Evolutionary conservation across 2,888 invertebrate genomes (phyloP).

Genomic region (Campopleginae sp.): DNA sequence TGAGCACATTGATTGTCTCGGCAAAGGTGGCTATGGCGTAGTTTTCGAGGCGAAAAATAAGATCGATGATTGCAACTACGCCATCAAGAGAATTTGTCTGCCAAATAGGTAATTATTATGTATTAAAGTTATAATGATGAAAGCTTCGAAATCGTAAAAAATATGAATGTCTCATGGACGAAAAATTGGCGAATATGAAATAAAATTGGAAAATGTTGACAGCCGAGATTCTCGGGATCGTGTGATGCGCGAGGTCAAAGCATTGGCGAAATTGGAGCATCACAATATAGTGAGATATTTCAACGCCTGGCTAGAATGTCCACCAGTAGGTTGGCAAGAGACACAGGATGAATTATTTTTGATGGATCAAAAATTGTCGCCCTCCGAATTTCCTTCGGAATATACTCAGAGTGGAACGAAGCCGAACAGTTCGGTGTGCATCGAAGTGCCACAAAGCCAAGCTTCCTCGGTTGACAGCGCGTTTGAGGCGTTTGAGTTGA

Average conservation of each 20-base stretch:
- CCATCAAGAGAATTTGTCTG: slow-evolving; percentile 96
- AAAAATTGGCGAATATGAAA: not conserved
- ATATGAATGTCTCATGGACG: too few species aligned
- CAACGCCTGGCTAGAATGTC: slow-evolving; percentile 97
- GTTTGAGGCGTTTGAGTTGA: slow-evolving; percentile 76
- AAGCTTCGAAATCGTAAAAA: not conserved
- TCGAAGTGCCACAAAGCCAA: slow-evolving; percentile 76
- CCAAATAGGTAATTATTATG: slow-evolving; percentile 87
- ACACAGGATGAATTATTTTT: slow-evolving; percentile 89
- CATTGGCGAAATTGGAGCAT: slow-evolving; percentile 97
- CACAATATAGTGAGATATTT: slow-evolving; percentile 97
- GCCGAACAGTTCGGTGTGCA: slow-evolving; percentile 73
- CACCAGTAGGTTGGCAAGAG: slow-evolving; percentile 95
- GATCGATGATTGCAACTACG: slow-evolving; percentile 97
- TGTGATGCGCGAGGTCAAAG: slow-evolving; percentile 97
- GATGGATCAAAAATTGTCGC: slow-evolving; percentile 76
- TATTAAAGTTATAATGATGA: not conserved
- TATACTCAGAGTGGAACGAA: slow-evolving; percentile 72
- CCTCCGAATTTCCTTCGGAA: slow-evolving; percentile 76
- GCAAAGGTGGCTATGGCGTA: slow-evolving; percentile 97
- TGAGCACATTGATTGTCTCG: slow-evolving; percentile 91
- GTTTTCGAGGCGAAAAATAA: slow-evolving; percentile 98
- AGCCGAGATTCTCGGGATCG: slow-evolving; percentile 93
- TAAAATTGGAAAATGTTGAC: slow-evolving; percentile 68
- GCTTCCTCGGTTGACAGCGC: slow-evolving; percentile 80